Evolutionary conservation across 2,888 invertebrate species (phyloP).

Genomic region (Heteromurus nitidus): DNA sequence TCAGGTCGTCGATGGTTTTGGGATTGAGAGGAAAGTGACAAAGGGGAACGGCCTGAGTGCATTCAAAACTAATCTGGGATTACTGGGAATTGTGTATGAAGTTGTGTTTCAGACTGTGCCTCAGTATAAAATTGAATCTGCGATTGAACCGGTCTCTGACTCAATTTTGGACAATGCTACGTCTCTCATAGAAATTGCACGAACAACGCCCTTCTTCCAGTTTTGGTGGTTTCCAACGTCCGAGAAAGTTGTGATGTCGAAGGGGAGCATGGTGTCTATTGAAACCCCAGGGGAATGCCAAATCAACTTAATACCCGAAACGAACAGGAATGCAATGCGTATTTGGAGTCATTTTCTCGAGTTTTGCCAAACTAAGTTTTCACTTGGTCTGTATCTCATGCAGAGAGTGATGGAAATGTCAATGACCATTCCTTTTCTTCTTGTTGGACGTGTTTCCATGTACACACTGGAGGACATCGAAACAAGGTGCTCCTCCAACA

Average conservation of each 20-base stretch:
- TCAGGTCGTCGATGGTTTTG: conserved; percentile 36
- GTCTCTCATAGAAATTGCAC: conserved; percentile 4
- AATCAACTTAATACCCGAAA: conserved; percentile 28
- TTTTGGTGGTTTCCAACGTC: conserved; percentile 51
- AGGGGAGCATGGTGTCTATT: neutral
- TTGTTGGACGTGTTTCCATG: too few relatives aligned
- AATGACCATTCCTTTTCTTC: neutral
- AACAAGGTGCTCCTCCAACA: neutral
- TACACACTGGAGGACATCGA: too few relatives aligned
- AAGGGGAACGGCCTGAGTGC: conserved; percentile 17
- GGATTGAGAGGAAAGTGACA: neutral
- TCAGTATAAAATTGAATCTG: conserved; percentile 43
- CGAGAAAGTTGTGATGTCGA: conserved; percentile 9
- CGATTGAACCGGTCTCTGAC: conserved; percentile 22
- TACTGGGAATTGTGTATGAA: conserved; percentile 54
- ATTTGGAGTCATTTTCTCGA: neutral
- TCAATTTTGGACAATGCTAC: conserved; percentile 22
- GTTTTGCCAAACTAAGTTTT: neutral
- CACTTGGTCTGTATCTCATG: neutral
- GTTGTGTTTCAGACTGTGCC: conserved; percentile 33
- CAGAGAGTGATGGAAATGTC: neutral
- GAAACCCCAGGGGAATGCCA: conserved; percentile 21
- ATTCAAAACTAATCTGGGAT: conserved; percentile 42
- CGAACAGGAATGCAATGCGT: neutral
- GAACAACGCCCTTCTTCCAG: conserved; percentile 27